These are phyloP conservation scores for Chaenodraco wilsoni DNA, from an alignment of 2,797 vertebrate species.

Conservation along the genomic window DNA sequence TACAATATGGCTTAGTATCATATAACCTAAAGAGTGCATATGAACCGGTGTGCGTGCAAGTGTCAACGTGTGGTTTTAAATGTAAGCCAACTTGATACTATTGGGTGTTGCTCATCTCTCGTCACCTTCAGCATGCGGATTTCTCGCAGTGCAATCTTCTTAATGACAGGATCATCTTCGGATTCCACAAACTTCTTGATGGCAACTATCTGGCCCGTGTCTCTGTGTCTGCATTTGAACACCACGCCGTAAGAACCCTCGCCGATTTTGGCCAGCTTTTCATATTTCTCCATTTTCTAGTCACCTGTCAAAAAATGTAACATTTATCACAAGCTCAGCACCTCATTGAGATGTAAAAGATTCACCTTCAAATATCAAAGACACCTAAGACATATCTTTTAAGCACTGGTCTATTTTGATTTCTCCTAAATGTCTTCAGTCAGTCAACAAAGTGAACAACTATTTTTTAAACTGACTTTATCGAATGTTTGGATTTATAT, in stretches of 20 bases:
- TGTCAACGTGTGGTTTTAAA: constrained; percentile 11
- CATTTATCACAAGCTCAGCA: neutral
- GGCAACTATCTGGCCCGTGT: constrained; percentile 89
- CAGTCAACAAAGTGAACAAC: too few species aligned
- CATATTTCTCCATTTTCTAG: constrained; percentile 89
- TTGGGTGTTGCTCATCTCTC: constrained; percentile 12
- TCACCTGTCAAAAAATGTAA: constrained; percentile 35
- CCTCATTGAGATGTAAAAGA: neutral
- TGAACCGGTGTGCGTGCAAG: neutral
- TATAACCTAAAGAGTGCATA: neutral
- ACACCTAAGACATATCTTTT: too few species aligned
- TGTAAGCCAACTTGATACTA: constrained; percentile 17
- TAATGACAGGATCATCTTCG: constrained; percentile 90
- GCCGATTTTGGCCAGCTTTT: constrained; percentile 91
- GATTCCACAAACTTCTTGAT: constrained; percentile 94
- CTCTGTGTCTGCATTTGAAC: constrained; percentile 91
- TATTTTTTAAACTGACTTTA: too few species aligned
- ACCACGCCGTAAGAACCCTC: constrained; percentile 92
- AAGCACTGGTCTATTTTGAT: too few species aligned
- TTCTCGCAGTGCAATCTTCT: constrained; percentile 91
- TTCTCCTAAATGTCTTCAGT: too few species aligned
- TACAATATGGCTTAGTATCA: neutral
- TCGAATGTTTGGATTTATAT: too few species aligned
- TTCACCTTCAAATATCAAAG: neutral
- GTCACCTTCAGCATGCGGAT: constrained; percentile 90